phyloP scores from a whole-genome alignment of 1,140 invertebrate species.

The Drosophila leontia region DNA sequence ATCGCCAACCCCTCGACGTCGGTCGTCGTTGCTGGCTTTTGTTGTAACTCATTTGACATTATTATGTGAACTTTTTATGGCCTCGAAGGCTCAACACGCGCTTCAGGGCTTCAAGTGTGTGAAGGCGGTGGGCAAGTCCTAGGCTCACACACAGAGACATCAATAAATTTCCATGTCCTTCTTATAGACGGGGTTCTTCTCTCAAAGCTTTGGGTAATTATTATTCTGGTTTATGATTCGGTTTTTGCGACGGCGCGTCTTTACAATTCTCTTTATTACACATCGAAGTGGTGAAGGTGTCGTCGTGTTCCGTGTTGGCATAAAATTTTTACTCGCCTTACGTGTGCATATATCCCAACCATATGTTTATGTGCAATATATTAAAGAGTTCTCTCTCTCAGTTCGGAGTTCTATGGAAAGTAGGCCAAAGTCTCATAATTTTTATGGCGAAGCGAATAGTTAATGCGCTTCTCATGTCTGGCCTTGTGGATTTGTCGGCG shows the following conservation, averaged over 20 bases:
- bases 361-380: constrained; percentile 15
- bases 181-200: constrained; percentile 46
- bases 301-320: constrained; percentile 46
- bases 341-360: constrained; percentile 31
- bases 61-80: constrained; percentile 84
- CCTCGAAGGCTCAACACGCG: constrained; percentile 69
- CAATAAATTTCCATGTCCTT: constrained; percentile 75
- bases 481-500: constrained; percentile 8
- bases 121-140: constrained; percentile 30
- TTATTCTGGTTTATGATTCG: constrained; percentile 83
- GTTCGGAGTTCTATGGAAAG: constrained; percentile 18
- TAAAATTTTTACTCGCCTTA: constrained; percentile 71
- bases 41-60: constrained; percentile 83
- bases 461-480: constrained; percentile 74
- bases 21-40: constrained; percentile 54
- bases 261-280: constrained; percentile 80
- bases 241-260: constrained; percentile 59
- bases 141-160: constrained; percentile 60
- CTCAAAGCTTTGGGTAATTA: constrained; percentile 77
- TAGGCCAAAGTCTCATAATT: constrained; percentile 63
- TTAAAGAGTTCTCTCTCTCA: constrained; percentile 3
- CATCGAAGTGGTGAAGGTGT: constrained; percentile 42
- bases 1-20: constrained; percentile 9
- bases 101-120: constrained; percentile 36
- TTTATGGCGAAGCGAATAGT: constrained; percentile 74